Percentiles rank a stretch among this genome's conserved stretches.
phyloP scores from a whole-genome alignment of 2,888 invertebrate species.

The Dasypogon diadema region DNA sequence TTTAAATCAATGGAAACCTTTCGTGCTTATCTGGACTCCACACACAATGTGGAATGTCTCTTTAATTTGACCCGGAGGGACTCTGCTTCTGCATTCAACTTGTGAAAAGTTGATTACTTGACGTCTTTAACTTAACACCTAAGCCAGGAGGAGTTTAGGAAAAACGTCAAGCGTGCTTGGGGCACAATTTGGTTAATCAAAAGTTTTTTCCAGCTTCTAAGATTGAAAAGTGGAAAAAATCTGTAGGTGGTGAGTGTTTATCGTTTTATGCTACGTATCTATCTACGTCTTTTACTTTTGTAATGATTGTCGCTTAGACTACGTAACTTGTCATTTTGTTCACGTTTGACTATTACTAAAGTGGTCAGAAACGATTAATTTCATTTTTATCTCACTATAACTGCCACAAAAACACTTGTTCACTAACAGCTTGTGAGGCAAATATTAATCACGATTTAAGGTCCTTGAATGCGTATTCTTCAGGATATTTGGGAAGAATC shows the following conservation, averaged over 20 bases:
- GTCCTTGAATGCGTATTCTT: no score
- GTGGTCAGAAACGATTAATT: no score
- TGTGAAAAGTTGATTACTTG: neutral
- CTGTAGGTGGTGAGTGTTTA: neutral
- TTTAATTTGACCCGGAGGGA: neutral
- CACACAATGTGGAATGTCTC: neutral
- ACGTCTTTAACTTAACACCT: slow-evolving; percentile 23
- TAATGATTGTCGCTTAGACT: no score
- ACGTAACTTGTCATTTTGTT: no score
- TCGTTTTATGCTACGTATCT: neutral
- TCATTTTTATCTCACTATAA: no score
- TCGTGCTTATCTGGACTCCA: neutral
- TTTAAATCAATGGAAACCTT: neutral
- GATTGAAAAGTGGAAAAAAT: neutral
- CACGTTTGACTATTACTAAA: no score
- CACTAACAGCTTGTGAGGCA: no score
- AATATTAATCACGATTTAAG: no score
- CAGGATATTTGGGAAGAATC: no score
- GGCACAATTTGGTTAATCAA: slow-evolving; percentile 38
- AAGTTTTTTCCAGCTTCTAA: neutral
- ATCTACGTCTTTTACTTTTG: no score
- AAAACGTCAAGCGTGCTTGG: slow-evolving; percentile 10
- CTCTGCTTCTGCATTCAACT: neutral
- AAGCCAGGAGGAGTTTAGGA: neutral
- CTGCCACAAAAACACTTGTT: no score